A percentile compares a stretch with the other conserved stretches of the same genome.
These are phyloP conservation scores for Sebastiscus albofasciatus DNA, from an alignment of 2,797 vertebrate species.

Conservation along the genomic window DNA sequence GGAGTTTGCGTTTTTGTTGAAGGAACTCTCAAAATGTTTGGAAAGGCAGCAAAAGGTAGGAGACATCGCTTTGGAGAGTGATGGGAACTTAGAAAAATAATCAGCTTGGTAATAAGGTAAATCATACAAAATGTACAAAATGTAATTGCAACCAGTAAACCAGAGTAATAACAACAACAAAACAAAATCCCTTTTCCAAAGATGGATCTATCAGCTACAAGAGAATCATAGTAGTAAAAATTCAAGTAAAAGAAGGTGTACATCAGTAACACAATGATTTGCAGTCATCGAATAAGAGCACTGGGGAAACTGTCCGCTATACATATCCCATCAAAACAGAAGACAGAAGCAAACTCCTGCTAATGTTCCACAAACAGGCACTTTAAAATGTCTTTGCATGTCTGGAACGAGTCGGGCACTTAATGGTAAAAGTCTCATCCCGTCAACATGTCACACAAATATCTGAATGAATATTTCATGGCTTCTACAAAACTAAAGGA, in stretches of 20 bases:
- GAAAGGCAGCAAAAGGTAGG: constrained; percentile 52
- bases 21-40: constrained; percentile 50
- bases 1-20: constrained; percentile 46
- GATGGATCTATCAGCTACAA: constrained; percentile 58
- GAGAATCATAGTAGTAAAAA: constrained; percentile 64
- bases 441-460: constrained; percentile 25
- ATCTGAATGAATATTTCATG: constrained; percentile 13
- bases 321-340: constrained; percentile 21
- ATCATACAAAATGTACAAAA: constrained; percentile 64
- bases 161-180: constrained; percentile 32
- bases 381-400: constrained; percentile 48
- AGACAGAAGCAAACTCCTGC: constrained; percentile 21
- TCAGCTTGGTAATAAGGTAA: constrained; percentile 53
- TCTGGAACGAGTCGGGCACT: constrained; percentile 7
- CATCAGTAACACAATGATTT: constrained; percentile 77
- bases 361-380: constrained; percentile 43
- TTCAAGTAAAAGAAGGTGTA: constrained; percentile 79
- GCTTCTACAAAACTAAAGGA: constrained; percentile 38
- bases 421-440: constrained; percentile 38
- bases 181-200: constrained; percentile 70
- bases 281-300: constrained; percentile 77
- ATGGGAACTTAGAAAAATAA: constrained; percentile 46
- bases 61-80: constrained; percentile 42
- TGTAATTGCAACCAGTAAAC: constrained; percentile 60
- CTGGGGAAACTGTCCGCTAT: constrained; percentile 27